phyloP scores from a whole-genome alignment of 2,888 invertebrate species.

The Sarcophaga caerulescens region DNA sequence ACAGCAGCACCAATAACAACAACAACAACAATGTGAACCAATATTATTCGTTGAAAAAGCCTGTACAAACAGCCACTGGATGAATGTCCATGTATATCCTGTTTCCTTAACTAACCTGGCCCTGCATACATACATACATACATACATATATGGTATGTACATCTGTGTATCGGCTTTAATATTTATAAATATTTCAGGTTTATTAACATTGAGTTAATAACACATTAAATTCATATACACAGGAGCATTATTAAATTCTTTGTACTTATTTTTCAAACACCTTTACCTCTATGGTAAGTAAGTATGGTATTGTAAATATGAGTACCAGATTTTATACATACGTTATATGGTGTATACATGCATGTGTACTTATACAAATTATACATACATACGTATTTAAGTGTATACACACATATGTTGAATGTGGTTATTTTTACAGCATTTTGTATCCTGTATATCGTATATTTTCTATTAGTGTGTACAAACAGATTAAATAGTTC shows the following conservation, averaged over 20 bases:
- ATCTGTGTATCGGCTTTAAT: slow-evolving; percentile 11
- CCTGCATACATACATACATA: neutral
- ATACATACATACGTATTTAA: too few species aligned
- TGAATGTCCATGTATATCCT: neutral
- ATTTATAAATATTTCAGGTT: slow-evolving; percentile 25
- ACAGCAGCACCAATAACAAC: too few species aligned
- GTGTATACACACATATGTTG: too few species aligned
- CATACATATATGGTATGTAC: neutral
- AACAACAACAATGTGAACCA: too few species aligned
- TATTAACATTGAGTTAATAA: slow-evolving; percentile 25
- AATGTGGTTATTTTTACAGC: neutral
- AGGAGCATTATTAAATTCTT: slow-evolving; percentile 19
- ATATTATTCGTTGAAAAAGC: neutral
- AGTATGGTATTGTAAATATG: neutral
- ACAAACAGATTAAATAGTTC: slow-evolving; percentile 41
- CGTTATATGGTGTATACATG: too few species aligned
- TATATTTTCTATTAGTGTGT: slow-evolving; percentile 17
- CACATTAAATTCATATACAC: slow-evolving; percentile 12
- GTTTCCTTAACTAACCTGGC: neutral
- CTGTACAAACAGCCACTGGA: slow-evolving; percentile 6
- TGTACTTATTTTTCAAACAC: slow-evolving; percentile 1
- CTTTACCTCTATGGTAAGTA: neutral
- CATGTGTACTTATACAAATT: too few species aligned
- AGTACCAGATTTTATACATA: neutral
- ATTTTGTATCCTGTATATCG: neutral